Base-by-base conservation (phyloP, 2,888 invertebrate genomes). In the Dicyrtoma fusca region DNA sequence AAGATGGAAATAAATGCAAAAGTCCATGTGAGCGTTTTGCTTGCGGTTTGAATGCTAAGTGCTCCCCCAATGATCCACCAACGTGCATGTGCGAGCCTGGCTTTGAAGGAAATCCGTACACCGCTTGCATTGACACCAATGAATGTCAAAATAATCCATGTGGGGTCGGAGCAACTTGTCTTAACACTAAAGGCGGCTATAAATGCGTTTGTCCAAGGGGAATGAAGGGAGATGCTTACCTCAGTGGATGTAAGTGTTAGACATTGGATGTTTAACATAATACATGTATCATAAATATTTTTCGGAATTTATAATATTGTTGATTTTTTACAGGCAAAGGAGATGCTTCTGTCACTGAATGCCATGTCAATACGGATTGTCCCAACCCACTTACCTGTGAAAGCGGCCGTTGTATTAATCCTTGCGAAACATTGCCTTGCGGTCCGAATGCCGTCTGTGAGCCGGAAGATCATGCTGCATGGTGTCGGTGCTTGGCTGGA, bases 1-100 rank as follows among this genome's bases (percentile, higher is more conserved):
- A 88, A 21, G 92, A 94, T 82, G 90, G 89, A 45, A 92, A 92
- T 82, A 90, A 91, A 82, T 95, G 95, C 83, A 94, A 94, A 85
- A 95, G 92, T 82, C 95, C 95, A 8, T 95, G 95, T 83, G 94
- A 95, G 83, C 87, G 94, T 74, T 94, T 91, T 83, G 90, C 91
- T 10, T 95, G 95, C 81, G 95, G 95, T 44, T 90, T 94, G 63
- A 94, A 95, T 82, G 91, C 94, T 3, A 92, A 92, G 84, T 95
- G 95, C 83, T 92, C 92, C 0, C 92, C 94, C 0, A 91, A 90
- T 74, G 92, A 94, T 84, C 94, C 94, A 10, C 94, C 95, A 10
- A 90, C 89, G 81, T 95, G 95, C 82, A 90, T 92, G 88, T 95
- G 95, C 83, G 89, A 91, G 84, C 87, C 89, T 21, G 95, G 95